A percentile compares a stretch with the other conserved stretches of the same genome.
phyloP scores from a whole-genome alignment of 2,113 vertebrate genomes.

The Sialia sialis region DNA sequence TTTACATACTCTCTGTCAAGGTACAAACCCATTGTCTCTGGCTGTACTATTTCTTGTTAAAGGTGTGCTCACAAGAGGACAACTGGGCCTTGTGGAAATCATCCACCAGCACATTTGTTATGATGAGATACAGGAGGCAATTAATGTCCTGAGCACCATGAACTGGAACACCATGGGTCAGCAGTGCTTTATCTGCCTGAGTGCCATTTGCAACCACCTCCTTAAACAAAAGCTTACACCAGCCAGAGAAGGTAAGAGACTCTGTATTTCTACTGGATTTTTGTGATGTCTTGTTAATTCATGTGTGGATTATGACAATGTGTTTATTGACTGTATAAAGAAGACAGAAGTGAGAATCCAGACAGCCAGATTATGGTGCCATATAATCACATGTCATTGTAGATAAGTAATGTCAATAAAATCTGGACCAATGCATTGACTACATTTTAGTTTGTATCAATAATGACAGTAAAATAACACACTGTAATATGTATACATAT shows the following conservation, averaged over 20 bases:
- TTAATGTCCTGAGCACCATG: conserved; percentile 87
- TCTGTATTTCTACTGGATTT: not conserved
- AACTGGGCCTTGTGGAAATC: conserved; percentile 79
- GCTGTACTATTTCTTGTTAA: conserved; percentile 8
- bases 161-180: conserved; percentile 86
- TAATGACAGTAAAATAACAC: not conserved
- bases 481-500: not conserved
- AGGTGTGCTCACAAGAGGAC: conserved; percentile 83
- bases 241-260: conserved; percentile 80
- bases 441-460: not conserved
- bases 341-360: not conserved
- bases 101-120: conserved; percentile 84
- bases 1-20: not conserved
- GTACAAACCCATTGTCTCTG: not conserved
- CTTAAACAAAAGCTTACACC: conserved; percentile 86
- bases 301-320: not conserved
- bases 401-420: not conserved
- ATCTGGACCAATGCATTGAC: not conserved
- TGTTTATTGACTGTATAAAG: not conserved
- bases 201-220: conserved; percentile 86
- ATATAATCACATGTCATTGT: not conserved
- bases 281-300: not conserved
- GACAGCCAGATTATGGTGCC: not conserved
- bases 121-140: conserved; percentile 79
- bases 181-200: conserved; percentile 82